Conservation (phyloP, 2,888 invertebrate species). For the Lysandra bellargus region DNA sequence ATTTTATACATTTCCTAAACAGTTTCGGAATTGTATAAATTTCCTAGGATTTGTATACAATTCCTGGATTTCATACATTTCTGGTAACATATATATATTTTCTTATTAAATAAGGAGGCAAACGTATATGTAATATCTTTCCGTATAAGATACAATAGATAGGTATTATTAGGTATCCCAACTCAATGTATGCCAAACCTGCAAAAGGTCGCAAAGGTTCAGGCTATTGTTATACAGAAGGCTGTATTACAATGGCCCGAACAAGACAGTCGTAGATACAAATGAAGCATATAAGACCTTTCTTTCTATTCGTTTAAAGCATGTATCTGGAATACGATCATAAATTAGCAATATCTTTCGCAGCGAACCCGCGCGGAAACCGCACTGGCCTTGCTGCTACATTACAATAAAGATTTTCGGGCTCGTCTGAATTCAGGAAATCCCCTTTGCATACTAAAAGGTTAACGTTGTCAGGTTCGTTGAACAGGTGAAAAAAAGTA, state of each 20-base stretch:
- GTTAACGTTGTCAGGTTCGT: constrained; percentile 43
- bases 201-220: too few relatives aligned
- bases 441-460: constrained; percentile 47
- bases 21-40: too few relatives aligned
- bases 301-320: neutral
- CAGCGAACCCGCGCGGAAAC: constrained; percentile 30
- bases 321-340: constrained; percentile 25
- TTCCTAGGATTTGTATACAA: too few relatives aligned
- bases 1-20: too few relatives aligned
- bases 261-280: neutral
- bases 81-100: too few relatives aligned
- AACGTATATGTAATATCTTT: neutral
- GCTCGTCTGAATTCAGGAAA: constrained; percentile 41
- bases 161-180: neutral
- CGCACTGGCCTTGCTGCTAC: constrained; percentile 29
- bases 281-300: neutral
- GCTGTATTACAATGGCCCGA: neutral
- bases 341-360: constrained; percentile 32
- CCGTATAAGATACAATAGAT: neutral
- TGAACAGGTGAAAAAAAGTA: constrained; percentile 41
- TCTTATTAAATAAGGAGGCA: too few relatives aligned
- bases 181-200: neutral
- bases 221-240: too few relatives aligned
- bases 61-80: too few relatives aligned
- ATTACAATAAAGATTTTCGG: constrained; percentile 39